These are phyloP conservation scores for Clarias macrocephalus DNA, from an alignment of 2,113 vertebrate genomes.

Conservation along the genomic window DNA sequence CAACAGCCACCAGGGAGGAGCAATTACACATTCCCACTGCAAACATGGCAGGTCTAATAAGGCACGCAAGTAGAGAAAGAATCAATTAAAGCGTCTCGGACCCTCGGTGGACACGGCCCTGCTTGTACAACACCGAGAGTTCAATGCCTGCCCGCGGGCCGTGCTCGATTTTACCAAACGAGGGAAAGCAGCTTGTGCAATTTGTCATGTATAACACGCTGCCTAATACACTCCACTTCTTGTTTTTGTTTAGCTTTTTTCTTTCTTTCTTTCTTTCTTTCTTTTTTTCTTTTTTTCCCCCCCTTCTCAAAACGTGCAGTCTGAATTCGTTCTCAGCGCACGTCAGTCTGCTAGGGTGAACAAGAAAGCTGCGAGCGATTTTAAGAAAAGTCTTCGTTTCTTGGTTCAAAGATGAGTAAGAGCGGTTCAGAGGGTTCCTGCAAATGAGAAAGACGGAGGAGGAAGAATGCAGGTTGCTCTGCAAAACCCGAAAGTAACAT, in stretches of 20 bases:
- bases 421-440: neutral
- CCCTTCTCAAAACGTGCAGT: neutral
- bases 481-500: neutral
- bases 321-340: neutral
- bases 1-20: constrained; percentile 71
- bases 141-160: constrained; percentile 16
- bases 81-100: constrained; percentile 95
- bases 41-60: constrained; percentile 89
- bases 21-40: constrained; percentile 95
- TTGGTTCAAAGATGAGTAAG: constrained; percentile 32
- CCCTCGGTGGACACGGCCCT: constrained; percentile 74
- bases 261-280: neutral
- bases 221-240: neutral
- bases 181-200: neutral
- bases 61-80: constrained; percentile 86
- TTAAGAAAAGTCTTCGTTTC: constrained; percentile 13
- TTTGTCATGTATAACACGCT: constrained; percentile 17
- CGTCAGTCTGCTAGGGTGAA: neutral
- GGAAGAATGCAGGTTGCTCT: constrained; percentile 3
- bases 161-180: constrained; percentile 18
- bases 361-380: constrained; percentile 1
- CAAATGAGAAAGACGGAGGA: constrained; percentile 20
- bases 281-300: too few relatives aligned
- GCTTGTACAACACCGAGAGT: constrained; percentile 32
- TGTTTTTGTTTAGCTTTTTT: neutral